Evolutionary conservation across 2,797 vertebrate species (phyloP).

Genomic region (Harpagifer antarcticus): DNA sequence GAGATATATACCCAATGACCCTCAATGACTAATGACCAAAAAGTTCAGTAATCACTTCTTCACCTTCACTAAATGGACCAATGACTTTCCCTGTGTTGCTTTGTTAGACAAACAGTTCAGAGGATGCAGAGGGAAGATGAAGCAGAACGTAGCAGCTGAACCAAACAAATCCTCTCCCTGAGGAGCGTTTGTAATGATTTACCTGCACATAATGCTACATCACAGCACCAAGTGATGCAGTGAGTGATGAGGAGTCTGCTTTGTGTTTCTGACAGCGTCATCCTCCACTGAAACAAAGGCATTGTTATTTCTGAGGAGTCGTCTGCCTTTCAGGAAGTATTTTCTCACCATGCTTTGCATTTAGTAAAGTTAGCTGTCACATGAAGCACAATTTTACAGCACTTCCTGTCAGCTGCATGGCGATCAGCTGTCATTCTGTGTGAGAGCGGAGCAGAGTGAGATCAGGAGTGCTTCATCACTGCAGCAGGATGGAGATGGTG

Average conservation of each 20-base stretch:
- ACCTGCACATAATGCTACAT: slow-evolving; percentile 6
- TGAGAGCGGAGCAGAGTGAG: slow-evolving; percentile 11
- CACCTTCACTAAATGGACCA: slow-evolving; percentile 2
- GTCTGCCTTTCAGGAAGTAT: slow-evolving; percentile 18
- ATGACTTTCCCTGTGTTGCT: not conserved
- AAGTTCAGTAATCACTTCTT: not conserved
- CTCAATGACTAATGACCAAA: not conserved
- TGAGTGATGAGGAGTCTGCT: not conserved
- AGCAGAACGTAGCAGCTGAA: slow-evolving; percentile 2
- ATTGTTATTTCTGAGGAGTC: slow-evolving; percentile 20
- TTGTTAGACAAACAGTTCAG: not conserved
- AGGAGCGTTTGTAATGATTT: not conserved
- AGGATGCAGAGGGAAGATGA: not conserved
- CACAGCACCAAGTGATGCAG: slow-evolving; percentile 10
- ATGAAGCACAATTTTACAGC: slow-evolving; percentile 9
- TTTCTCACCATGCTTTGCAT: slow-evolving; percentile 25
- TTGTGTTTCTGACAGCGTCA: slow-evolving; percentile 5
- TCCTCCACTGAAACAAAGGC: slow-evolving; percentile 8
- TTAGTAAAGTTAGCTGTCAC: slow-evolving; percentile 26
- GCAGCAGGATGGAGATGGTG: not conserved
- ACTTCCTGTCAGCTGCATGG: slow-evolving; percentile 10
- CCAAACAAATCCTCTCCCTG: not conserved
- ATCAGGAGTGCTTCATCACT: not conserved
- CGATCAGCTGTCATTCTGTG: slow-evolving; percentile 21
- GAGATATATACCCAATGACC: not conserved